Percentiles rank a stretch among this genome's conserved stretches.
Evolutionary conservation across 2,888 invertebrate genomes (phyloP).

Genomic region (Rotaria sp.): DNA sequence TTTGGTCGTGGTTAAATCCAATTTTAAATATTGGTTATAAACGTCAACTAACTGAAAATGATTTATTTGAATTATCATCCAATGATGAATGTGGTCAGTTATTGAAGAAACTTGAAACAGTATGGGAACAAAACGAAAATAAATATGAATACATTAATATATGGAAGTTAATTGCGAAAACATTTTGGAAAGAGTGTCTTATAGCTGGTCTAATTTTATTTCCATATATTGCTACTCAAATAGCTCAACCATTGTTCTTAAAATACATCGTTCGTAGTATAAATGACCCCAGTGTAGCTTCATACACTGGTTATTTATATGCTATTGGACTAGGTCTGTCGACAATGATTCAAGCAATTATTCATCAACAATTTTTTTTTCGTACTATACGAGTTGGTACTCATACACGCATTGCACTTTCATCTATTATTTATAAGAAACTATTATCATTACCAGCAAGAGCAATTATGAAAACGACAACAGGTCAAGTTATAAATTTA

Average conservation of each 20-base stretch:
- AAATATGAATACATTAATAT: neutral
- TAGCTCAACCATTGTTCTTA: too few relatives aligned
- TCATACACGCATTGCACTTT: constrained; percentile 70
- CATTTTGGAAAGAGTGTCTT: constrained; percentile 31
- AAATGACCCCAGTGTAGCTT: too few relatives aligned
- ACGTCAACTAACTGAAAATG: constrained; percentile 30
- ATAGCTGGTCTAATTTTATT: too few relatives aligned
- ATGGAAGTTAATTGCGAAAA: neutral
- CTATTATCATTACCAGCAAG: constrained; percentile 44
- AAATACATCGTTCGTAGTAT: too few relatives aligned
- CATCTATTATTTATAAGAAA: constrained; percentile 61
- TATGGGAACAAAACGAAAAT: too few relatives aligned
- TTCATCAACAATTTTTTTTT: constrained; percentile 79
- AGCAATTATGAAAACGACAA: constrained; percentile 74
- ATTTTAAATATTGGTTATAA: constrained; percentile 31
- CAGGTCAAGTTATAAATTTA: constrained; percentile 86
- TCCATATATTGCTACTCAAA: too few relatives aligned
- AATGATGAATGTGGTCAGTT: constrained; percentile 29
- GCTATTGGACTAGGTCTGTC: too few relatives aligned
- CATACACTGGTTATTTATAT: too few relatives aligned
- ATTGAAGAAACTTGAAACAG: constrained; percentile 32
- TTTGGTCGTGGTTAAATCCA: neutral
- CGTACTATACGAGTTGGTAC: constrained; percentile 69
- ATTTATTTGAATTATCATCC: constrained; percentile 12
- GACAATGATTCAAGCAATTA: neutral